Evolutionary conservation across 1,140 invertebrate genomes (phyloP).

Genomic region (Trigoniulus corallinus): DNA sequence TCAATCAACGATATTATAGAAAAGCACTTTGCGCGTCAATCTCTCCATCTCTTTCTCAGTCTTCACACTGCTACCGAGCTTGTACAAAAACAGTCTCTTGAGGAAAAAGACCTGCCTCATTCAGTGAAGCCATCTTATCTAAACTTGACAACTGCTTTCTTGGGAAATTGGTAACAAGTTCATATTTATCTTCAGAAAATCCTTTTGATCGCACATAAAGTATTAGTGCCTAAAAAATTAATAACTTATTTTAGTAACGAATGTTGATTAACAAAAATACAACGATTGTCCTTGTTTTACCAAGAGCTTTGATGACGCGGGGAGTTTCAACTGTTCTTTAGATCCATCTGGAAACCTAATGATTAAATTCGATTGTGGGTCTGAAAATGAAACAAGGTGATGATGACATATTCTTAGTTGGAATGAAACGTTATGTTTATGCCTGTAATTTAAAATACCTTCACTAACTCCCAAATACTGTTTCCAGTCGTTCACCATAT

Average conservation of each 20-base stretch:
- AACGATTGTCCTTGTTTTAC: constrained; percentile 14
- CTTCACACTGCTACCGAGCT: constrained; percentile 9
- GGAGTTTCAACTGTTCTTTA: constrained; percentile 24
- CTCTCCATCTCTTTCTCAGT: too few relatives aligned
- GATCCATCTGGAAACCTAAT: constrained; percentile 29
- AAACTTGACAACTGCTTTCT: constrained; percentile 25
- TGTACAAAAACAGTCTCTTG: constrained; percentile 34
- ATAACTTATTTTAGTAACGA: not conserved
- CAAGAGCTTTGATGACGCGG: constrained; percentile 27
- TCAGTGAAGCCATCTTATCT: constrained; percentile 23
- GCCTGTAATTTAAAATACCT: not conserved
- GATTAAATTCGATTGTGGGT: constrained; percentile 24
- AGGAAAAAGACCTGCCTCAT: constrained; percentile 27
- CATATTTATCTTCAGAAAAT: constrained; percentile 26
- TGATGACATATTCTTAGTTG: not conserved
- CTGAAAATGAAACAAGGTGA: constrained; percentile 12
- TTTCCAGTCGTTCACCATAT: constrained; percentile 16
- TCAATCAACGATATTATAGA: too few relatives aligned
- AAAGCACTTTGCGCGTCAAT: too few relatives aligned
- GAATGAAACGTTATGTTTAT: not conserved
- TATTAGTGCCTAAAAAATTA: constrained; percentile 25
- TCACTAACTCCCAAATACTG: constrained; percentile 16
- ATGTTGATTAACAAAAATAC: not conserved
- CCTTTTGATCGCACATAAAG: constrained; percentile 25
- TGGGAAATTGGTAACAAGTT: constrained; percentile 33